Conservation (phyloP, 23 tunicate genomes). For the Phallusia fumigata region DNA sequence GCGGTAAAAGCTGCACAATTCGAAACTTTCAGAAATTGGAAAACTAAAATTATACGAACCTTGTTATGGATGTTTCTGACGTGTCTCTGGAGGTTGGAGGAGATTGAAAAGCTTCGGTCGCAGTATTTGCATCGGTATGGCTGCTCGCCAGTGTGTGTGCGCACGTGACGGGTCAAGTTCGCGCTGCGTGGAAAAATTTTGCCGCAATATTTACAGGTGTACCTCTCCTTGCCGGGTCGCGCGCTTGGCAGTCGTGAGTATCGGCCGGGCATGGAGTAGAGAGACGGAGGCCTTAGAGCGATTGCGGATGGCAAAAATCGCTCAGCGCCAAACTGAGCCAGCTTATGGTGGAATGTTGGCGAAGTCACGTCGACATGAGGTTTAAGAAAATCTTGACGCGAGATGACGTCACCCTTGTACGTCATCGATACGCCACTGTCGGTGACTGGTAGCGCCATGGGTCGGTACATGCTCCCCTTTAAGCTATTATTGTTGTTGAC, state of each 20-base stretch:
- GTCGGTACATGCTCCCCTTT: background rate
- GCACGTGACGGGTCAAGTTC: conserved; percentile 90
- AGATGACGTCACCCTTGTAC: background rate
- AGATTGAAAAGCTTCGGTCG: conserved; percentile 94
- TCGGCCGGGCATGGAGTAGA: conserved; percentile 11
- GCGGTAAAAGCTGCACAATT: background rate
- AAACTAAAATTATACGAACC: conserved; percentile 20
- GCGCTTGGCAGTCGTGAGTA: conserved; percentile 6
- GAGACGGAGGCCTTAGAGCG: background rate
- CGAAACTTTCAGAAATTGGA: background rate
- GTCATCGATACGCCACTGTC: background rate
- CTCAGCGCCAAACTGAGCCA: background rate
- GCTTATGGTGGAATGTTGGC: conserved; percentile 17
- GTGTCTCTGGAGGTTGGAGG: conserved; percentile 94
- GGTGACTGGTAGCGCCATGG: background rate
- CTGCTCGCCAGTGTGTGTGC: conserved; percentile 99
- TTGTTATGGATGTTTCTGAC: conserved; percentile 96
- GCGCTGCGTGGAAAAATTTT: conserved; percentile 97
- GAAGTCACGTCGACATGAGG: background rate
- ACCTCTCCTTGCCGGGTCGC: conserved; percentile 53
- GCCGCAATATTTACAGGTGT: conserved; percentile 85
- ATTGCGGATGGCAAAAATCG: background rate
- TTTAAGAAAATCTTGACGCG: background rate
- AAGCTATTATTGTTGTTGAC: background rate
- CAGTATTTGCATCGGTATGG: conserved; percentile 95